These are phyloP conservation scores for Epinephelus coioides DNA, from an alignment of 2,797 vertebrate genomes.

Conservation along the genomic window DNA sequence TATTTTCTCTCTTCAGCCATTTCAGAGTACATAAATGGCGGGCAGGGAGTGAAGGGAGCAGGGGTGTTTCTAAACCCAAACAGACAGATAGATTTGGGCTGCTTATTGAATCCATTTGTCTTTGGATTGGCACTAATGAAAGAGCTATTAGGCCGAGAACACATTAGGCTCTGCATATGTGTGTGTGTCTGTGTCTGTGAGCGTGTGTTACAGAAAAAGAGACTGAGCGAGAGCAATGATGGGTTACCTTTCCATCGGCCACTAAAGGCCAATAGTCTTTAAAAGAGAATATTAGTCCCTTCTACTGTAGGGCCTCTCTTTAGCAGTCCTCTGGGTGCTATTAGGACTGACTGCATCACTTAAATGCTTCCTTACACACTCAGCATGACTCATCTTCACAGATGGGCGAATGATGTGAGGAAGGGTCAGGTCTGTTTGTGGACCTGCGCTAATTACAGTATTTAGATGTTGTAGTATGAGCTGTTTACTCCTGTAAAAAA, in stretches of 20 bases:
- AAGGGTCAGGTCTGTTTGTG: conserved; percentile 67
- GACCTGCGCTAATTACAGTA: conserved; percentile 65
- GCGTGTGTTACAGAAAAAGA: conserved; percentile 28
- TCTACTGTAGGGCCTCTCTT: conserved; percentile 18
- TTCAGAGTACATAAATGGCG: conserved; percentile 54
- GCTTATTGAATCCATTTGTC: conserved; percentile 80
- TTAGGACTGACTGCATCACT: conserved; percentile 48
- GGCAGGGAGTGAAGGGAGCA: conserved; percentile 31
- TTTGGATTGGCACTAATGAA: conserved; percentile 80
- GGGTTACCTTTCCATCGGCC: conserved; percentile 39
- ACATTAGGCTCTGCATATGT: conserved; percentile 64
- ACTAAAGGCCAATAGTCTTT: conserved; percentile 49
- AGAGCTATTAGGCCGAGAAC: conserved; percentile 74
- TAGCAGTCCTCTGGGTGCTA: conserved; percentile 48
- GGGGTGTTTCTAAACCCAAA: conserved; percentile 69
- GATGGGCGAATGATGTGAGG: conserved; percentile 52
- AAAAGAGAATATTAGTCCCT: conserved; percentile 54
- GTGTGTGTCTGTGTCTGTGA: conserved; percentile 34
- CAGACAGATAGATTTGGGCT: conserved; percentile 76
- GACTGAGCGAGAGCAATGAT: conserved; percentile 20
- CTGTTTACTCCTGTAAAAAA: conserved; percentile 58
- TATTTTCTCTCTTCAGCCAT: conserved; percentile 26
- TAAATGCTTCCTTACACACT: conserved; percentile 58
- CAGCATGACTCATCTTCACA: conserved; percentile 65
- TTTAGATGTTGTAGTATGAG: conserved; percentile 64